Percentiles rank a stretch among this genome's conserved stretches.
phyloP scores from a whole-genome alignment of 2,113 vertebrate genomes.

The Myodes glareolus region DNA sequence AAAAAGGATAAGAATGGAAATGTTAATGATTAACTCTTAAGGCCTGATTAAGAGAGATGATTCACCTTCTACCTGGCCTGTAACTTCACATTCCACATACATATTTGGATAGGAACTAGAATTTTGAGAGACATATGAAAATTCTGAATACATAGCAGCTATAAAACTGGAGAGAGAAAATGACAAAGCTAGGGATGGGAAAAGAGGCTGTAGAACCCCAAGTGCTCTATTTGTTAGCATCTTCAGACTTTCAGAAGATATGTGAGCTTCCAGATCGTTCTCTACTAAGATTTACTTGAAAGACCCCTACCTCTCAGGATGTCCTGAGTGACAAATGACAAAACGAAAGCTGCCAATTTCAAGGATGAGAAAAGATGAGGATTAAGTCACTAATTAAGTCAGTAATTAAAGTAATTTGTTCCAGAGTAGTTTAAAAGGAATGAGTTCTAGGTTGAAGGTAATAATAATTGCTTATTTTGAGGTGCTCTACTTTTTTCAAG shows the following conservation, averaged over 20 bases:
- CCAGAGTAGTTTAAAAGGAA: not conserved
- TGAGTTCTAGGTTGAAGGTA: not conserved
- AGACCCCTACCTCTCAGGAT: not conserved
- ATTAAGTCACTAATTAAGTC: not conserved
- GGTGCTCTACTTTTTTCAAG: not conserved
- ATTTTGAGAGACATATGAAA: not conserved
- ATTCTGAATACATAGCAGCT: not conserved
- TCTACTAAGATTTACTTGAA: not conserved
- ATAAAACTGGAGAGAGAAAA: not conserved
- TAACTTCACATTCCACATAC: rapidly evolving
- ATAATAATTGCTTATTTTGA: not conserved
- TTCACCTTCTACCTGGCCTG: not conserved
- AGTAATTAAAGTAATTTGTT: not conserved
- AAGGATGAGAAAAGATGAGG: not conserved
- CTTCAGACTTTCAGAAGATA: not conserved
- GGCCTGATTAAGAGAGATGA: not conserved
- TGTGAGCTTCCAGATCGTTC: not conserved
- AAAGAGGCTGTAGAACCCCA: not conserved
- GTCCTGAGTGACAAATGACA: not conserved
- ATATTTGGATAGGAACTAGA: not conserved
- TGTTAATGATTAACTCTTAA: not conserved
- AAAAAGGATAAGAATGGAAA: not conserved
- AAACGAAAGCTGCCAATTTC: not conserved
- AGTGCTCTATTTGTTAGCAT: rapidly evolving
- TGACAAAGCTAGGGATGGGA: not conserved